Base-by-base conservation (phyloP, 2,113 vertebrate genomes). In the Setophaga kirtlandii region DNA sequence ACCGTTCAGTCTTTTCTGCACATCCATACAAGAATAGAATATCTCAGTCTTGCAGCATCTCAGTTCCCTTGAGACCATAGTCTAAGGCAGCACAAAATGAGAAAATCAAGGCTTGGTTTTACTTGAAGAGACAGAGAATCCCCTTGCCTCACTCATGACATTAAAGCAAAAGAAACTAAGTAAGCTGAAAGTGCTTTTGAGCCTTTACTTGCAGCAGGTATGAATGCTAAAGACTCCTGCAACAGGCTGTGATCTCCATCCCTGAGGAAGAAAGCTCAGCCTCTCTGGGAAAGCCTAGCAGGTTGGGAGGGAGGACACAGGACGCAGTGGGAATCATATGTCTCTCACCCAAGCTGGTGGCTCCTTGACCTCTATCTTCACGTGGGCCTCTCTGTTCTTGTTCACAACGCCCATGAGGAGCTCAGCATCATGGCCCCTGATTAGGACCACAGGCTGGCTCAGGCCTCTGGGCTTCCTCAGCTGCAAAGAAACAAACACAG, bases 331-430 rank as follows among this genome's bases (percentile, higher is more conserved):
- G 42, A 88, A 56, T 31, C 65, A 25, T 30, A 44, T 24, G 59
- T 68, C 20, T 58, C 98, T 98, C 91, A 99, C 99, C 99, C 98
- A 99, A 92, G 97, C 98, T 10, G 94, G 97, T 95, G 98, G 97
- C 94, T 98, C 96, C 97, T 98, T 98, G 96, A 99, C 98, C 84
- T 99, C 98, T 70, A 99, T 99, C 88, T 97, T 98, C 93, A 99
- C 99, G 1, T 98, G 98, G 52, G 99, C 99, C 95, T 99, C 99
- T 94, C 98, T 99, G 76, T 99, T 99, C 97, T 99, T 99, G 97
- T 99, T 99, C 91, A 99, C 99, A 9, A 99, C 98, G 2, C 98
- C 98, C 99, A 99, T 99, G 94, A 99, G 97, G 65, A 98, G 97
- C 94, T 98, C 98, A 0, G 99, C 99, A 4, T 99, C 98, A 0